Evolutionary conservation across 2,888 invertebrate genomes (phyloP).

Genomic region (Pristionchus mayeri): DNA sequence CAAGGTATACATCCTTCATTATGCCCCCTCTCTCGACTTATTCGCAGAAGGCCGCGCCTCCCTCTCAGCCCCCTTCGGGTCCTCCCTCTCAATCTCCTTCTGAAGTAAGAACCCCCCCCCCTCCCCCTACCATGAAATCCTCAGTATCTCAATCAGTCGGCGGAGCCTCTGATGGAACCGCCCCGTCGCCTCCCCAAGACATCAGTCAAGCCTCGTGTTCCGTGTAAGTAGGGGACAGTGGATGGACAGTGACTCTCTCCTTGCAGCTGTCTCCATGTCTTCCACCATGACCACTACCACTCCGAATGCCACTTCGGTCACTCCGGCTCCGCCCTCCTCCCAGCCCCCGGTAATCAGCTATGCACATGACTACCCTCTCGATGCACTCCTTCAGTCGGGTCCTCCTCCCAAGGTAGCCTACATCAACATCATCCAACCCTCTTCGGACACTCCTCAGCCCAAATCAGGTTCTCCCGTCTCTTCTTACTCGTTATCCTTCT

Average conservation of each 20-base stretch:
- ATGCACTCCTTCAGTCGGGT: background rate
- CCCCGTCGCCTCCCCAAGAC: background rate
- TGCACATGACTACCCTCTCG: background rate
- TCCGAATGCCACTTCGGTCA: constrained; percentile 22
- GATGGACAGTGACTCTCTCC: background rate
- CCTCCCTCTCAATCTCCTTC: background rate
- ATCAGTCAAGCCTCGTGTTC: background rate
- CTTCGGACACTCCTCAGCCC: background rate
- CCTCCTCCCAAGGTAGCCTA: background rate
- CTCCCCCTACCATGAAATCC: background rate
- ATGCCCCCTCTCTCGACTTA: background rate
- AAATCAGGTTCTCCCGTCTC: background rate
- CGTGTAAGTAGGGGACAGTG: background rate
- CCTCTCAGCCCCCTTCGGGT: background rate
- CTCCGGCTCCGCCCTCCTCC: constrained; percentile 3
- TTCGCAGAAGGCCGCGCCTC: constrained; percentile 1
- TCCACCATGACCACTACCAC: background rate
- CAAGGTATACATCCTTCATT: background rate
- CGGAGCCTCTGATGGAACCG: background rate
- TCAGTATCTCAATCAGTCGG: background rate
- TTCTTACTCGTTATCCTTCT: background rate
- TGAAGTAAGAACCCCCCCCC: background rate
- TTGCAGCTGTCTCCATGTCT: background rate
- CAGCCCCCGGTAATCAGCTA: background rate
- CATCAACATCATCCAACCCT: constrained; percentile 23